Evolutionary conservation across 1,140 invertebrate species (phyloP).

Genomic region (Drosophila biarmipes): DNA sequence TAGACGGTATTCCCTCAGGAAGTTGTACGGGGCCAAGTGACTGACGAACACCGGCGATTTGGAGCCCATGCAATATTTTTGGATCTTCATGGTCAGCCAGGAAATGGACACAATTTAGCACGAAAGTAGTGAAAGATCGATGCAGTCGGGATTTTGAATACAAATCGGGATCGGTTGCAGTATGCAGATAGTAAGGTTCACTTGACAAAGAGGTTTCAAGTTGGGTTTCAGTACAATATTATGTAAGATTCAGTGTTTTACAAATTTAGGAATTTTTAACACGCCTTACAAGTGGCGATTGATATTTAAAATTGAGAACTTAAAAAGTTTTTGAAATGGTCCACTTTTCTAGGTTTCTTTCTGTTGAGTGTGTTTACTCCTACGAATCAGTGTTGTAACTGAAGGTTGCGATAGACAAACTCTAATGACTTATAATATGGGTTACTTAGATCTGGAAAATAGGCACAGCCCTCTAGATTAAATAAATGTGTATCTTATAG

Average conservation of each 20-base stretch:
- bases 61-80: not conserved
- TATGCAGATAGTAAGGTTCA: too few species aligned
- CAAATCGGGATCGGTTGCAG: too few species aligned
- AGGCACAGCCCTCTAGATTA: not conserved
- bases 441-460: constrained; percentile 1
- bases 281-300: not conserved
- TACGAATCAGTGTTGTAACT: not conserved
- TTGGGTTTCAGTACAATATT: not conserved
- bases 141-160: not conserved
- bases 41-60: constrained; percentile 2
- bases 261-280: not conserved
- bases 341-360: not conserved
- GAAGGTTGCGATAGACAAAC: not conserved
- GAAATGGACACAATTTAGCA: not conserved
- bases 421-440: not conserved
- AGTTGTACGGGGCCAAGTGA: constrained; percentile 1
- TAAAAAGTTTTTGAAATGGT: not conserved
- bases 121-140: not conserved
- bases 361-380: not conserved
- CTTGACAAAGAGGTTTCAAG: too few species aligned
- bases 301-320: not conserved
- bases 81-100: not conserved
- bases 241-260: not conserved
- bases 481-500: too few species aligned
- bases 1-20: constrained; percentile 1